Evolutionary conservation across 2,888 invertebrate genomes (phyloP), one percentile per base, ranked within the genome.

Genomic region (Melangyna quadrimaculata): DNA sequence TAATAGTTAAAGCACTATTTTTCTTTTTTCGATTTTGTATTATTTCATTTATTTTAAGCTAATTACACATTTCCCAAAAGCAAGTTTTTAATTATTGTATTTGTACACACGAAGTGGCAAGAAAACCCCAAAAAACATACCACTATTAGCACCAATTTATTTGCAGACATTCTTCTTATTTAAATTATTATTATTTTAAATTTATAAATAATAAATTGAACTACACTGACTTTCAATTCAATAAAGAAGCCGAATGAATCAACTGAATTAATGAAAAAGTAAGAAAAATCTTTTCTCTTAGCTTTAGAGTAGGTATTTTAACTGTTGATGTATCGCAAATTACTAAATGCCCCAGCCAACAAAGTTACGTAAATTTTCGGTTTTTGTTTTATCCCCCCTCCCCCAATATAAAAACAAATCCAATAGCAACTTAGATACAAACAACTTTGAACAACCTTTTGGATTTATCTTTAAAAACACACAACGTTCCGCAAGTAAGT

Each of bases 261-360:
- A 32, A 48, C 12, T 22, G 12, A 12, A 19, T 22, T 48, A 19
- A 45, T 45, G 12, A 48, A 48, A 6, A 19, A 61, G 14, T 14
- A 35, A 27, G 7, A 43, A 22, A 74, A 10, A 53, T 24, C 24
- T 55, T 65, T 43, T 59, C 70, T 65, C 32, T 43, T 57, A 17
- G 57, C 14, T 51, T 9, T 14, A 17, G 17, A 43, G n/a, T 45
- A 14, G 43, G 29, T 77, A 45, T 67, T 71, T 79, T 14, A 19
- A 45, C 74, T 29, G 53, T n/a, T 69, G 59, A 40, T 75, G 83
- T 71, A 79, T 79, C 71, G 35, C 65, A 84, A 71, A 84, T 84
- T 53, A 79, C 79, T 84, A 72, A 79, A 75, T 71, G 57, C n/a
- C 70, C 32, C 14, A n/a, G 51, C 45, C 12, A 51, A 48, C 2